A percentile compares a stretch with the other conserved stretches of the same genome.
phyloP scores from a whole-genome alignment of 92 coral and sea anemone genomes.

The Metridium senile region DNA sequence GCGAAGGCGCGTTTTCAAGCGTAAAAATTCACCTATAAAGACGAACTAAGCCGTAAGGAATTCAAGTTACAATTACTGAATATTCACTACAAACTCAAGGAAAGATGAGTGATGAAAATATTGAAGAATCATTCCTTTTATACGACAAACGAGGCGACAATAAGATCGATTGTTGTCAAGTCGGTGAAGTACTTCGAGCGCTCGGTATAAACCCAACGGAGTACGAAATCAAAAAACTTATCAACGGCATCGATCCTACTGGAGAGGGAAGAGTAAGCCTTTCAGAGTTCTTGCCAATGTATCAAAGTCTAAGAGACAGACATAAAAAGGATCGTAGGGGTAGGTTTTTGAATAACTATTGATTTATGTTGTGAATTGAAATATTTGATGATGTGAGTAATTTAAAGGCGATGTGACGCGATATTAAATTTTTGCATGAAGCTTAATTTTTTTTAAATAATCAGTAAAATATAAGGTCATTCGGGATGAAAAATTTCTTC shows the following conservation, averaged over 20 bases:
- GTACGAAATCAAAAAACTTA: constrained; percentile 76
- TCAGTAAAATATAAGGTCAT: too few species aligned
- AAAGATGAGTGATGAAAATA: constrained; percentile 46
- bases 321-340: constrained; percentile 69
- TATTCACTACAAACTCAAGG: neutral
- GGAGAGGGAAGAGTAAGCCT: constrained; percentile 80
- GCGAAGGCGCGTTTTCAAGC: neutral
- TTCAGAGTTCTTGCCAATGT: constrained; percentile 86
- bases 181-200: constrained; percentile 98
- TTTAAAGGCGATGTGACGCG: too few species aligned
- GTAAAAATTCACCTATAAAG: neutral
- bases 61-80: neutral
- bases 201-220: constrained; percentile 95
- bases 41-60: neutral
- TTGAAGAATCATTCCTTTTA: constrained; percentile 77
- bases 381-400: too few species aligned
- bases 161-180: constrained; percentile 75
- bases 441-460: too few species aligned
- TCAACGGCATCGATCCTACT: constrained; percentile 63
- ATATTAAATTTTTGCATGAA: too few species aligned
- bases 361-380: neutral
- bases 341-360: constrained; percentile 7
- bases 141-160: constrained; percentile 93
- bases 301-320: constrained; percentile 78
- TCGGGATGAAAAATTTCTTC: too few species aligned